Evolutionary conservation across 2,888 invertebrate species (phyloP), one percentile per base, ranked within the genome.

Genomic region (Ferdinandea cuprea): DNA sequence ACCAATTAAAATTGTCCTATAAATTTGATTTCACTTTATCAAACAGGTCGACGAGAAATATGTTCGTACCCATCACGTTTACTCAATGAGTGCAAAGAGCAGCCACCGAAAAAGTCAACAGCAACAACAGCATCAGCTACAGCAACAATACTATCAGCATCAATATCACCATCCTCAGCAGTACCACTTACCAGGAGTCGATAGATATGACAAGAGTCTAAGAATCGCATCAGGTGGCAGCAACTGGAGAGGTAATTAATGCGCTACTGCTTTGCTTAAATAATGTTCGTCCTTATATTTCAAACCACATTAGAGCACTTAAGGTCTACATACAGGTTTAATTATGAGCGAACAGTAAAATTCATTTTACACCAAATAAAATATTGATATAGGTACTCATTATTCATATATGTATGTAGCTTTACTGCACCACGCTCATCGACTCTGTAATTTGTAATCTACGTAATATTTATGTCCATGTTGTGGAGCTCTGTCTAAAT

Each of bases 11-110:
- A 25, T 28, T 28, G n/a, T n/a, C n/a, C n/a, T n/a, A n/a, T 74
- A 44, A 71, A 71, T 59, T 42, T 5, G 5, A 25, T 25, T 25
- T 25, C 25, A 76, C n/a, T 61, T 65, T 35, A 21, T 8, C 35
- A 85, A 85, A 83, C 88, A 91, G 91, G 91, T 91, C 85, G 91
- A 91, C 85, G 90, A 91, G 71, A 91, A 90, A 86, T 88, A 87
- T 84, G 88, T 90, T 46, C 90, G 90, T 79, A 89, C 90, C 32
- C 90, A 91, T 86, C 91, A 91, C 59, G 88, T 88, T 19, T 89
- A 87, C 81, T 88, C 90, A 46, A 87, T 89, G 85, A 88, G 87
- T 54, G 88, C 88, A 30, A 91, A 90, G 78, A 89, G 87, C 76
- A 88, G 88, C 87, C 89, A 90, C 35, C 89, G 90, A 78, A 87